Conservation (phyloP, 2,113 vertebrate genomes). For the Tonatia bakeri region DNA sequence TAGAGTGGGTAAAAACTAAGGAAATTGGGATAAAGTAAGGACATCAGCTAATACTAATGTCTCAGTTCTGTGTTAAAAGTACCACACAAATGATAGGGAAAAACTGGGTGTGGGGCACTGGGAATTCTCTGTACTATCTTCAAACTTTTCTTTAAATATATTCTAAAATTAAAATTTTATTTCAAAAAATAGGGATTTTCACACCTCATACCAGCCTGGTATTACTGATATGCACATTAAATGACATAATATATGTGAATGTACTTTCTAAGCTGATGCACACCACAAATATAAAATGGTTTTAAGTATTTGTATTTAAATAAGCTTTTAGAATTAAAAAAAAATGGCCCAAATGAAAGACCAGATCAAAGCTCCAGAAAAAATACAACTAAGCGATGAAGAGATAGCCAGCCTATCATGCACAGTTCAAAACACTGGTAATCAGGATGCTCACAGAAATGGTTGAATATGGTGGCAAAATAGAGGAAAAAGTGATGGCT, state of each 20-base stretch:
- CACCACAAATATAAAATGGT: neutral
- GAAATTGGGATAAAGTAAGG: neutral
- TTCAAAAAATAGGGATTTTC: neutral
- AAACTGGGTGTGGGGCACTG: neutral
- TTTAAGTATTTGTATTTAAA: neutral
- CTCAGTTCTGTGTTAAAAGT: neutral
- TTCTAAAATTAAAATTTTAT: neutral
- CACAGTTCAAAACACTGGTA: no score
- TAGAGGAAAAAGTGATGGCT: no score
- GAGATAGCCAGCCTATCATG: no score
- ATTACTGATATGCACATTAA: neutral
- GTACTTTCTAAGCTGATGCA: neutral
- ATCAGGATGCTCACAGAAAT: no score
- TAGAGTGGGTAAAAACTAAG: neutral
- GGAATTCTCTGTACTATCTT: neutral
- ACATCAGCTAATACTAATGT: neutral
- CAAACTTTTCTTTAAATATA: neutral
- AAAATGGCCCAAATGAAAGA: no score
- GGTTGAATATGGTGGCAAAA: no score
- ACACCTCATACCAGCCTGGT: neutral
- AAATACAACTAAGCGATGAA: no score
- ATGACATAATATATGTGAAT: neutral
- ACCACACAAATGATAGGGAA: neutral
- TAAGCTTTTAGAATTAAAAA: neutral
- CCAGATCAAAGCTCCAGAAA: no score